Conservation (phyloP, 92 coral and sea anemone species). For the Paragorgia papillata region DNA sequence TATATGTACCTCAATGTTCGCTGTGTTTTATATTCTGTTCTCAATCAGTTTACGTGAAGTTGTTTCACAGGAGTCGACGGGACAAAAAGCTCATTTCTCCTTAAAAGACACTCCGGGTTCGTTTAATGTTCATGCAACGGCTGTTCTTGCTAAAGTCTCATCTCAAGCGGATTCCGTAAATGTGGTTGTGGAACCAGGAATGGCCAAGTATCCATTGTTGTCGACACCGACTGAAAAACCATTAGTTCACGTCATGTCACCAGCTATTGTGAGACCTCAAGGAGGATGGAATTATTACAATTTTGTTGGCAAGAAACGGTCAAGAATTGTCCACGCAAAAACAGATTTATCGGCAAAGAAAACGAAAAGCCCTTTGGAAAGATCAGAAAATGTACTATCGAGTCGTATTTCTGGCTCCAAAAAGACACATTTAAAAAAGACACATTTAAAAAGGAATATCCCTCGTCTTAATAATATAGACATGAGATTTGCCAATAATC, state of each 20-base stretch:
- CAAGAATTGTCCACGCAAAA: neutral
- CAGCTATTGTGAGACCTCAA: constrained; percentile 13
- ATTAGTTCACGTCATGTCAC: constrained; percentile 71
- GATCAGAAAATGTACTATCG: too few relatives aligned
- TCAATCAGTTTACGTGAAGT: neutral
- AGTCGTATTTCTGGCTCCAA: neutral
- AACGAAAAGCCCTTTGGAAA: neutral
- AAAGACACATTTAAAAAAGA: neutral
- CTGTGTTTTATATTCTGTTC: neutral
- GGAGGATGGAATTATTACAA: constrained; percentile 38
- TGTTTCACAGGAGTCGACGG: constrained; percentile 58
- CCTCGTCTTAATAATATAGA: too few relatives aligned
- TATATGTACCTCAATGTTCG: too few relatives aligned
- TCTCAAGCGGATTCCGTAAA: constrained; percentile 93
- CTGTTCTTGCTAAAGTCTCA: constrained; percentile 79
- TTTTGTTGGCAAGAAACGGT: constrained; percentile 15
- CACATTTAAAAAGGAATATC: too few relatives aligned
- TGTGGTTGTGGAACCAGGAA: constrained; percentile 93
- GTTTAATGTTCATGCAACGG: constrained; percentile 78
- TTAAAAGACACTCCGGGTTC: constrained; percentile 98
- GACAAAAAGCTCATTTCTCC: constrained; percentile 97
- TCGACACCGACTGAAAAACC: constrained; percentile 80
- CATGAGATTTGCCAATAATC: too few relatives aligned
- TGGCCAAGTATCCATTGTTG: constrained; percentile 84
- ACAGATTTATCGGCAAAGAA: constrained; percentile 6